phyloP scores from a whole-genome alignment of 2,113 vertebrate genomes.

The Megalops atlanticus region DNA sequence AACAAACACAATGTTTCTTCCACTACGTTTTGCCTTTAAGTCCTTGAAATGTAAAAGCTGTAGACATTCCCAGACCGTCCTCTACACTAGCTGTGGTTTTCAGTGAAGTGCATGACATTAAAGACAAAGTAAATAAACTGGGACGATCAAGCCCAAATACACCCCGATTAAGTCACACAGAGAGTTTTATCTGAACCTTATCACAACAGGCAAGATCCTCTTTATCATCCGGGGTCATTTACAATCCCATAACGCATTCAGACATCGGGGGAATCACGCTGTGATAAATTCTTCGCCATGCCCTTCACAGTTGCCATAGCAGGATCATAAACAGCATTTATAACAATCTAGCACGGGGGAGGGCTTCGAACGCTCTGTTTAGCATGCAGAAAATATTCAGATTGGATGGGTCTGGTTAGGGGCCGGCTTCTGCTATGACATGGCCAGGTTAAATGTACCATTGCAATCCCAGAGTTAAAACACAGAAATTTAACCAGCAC shows the following conservation, averaged over 20 bases:
- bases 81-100: too few relatives aligned
- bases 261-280: slow-evolving; percentile 88
- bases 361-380: slow-evolving; percentile 80
- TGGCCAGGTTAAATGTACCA: slow-evolving; percentile 79
- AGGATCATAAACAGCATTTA: slow-evolving; percentile 99
- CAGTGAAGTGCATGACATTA: slow-evolving; percentile 71
- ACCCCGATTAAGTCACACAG: slow-evolving; percentile 75
- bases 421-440: slow-evolving; percentile 72
- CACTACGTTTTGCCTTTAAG: too few relatives aligned
- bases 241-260: slow-evolving; percentile 89
- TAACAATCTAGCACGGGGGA: slow-evolving; percentile 90
- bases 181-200: slow-evolving; percentile 83
- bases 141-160: slow-evolving; percentile 79
- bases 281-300: slow-evolving; percentile 94
- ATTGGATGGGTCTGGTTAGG: slow-evolving; percentile 76
- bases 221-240: slow-evolving; percentile 96
- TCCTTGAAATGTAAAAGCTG: too few relatives aligned
- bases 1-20: too few relatives aligned
- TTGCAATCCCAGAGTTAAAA: too few relatives aligned
- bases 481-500: too few relatives aligned
- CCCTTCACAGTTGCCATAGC: slow-evolving; percentile 99
- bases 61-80: too few relatives aligned
- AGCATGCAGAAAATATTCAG: slow-evolving; percentile 96
- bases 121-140: slow-evolving; percentile 85
- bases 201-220: slow-evolving; percentile 85